Conservation (phyloP, 2,113 vertebrate species). For the human region GRCh38 chr7:102149001-102149500, state of each 20-base stretch:
- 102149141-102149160: neutral
- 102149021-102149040: neutral
- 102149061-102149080: too few species aligned
- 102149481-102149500: neutral
- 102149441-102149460: fast-evolving
- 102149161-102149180: fast-evolving
- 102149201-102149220: neutral
- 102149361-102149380: neutral
- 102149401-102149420: too few species aligned
- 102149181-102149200: neutral
- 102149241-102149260: neutral
- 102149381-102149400: neutral
- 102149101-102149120: fast-evolving
- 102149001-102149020: too few species aligned
- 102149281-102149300: neutral
- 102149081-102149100: neutral
- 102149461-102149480: neutral
- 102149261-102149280: neutral
- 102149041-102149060: fast-evolving
- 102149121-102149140: neutral
- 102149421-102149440: neutral
- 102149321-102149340: neutral
- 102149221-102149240: neutral
- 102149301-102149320: neutral
- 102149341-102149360: neutral